A percentile compares a stretch with the other conserved stretches of the same genome.
These are phyloP conservation scores for Protomyctophum bolini DNA, from an alignment of 2,113 vertebrate genomes.

Conservation along the genomic window DNA sequence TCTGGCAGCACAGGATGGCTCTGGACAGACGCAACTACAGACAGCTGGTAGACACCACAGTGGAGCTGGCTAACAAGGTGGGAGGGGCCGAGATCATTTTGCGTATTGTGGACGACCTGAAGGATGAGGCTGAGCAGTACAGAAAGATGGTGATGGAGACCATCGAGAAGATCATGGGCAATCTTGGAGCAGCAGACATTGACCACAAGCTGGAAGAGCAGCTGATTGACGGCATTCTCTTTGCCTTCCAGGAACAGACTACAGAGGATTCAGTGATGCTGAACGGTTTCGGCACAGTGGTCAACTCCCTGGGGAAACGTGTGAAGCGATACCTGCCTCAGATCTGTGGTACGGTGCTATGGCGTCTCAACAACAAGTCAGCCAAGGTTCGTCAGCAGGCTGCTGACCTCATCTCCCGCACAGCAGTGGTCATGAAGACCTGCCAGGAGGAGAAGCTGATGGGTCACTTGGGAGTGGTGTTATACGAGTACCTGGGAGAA, in stretches of 20 bases:
- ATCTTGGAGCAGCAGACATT: constrained; percentile 95
- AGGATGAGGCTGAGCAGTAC: constrained; percentile 98
- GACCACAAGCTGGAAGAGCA: constrained; percentile 99
- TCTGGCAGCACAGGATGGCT: constrained; percentile 99
- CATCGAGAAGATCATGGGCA: constrained; percentile 99
- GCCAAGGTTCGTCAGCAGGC: constrained; percentile 98
- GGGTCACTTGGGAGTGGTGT: constrained; percentile 97
- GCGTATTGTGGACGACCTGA: constrained; percentile 96
- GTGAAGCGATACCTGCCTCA: constrained; percentile 98
- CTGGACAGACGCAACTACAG: constrained; percentile 97
- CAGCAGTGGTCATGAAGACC: constrained; percentile 98
- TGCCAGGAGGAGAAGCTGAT: constrained; percentile 99
- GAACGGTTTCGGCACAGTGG: constrained; percentile 97
- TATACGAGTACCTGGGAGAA: constrained; percentile 98
- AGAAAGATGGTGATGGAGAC: constrained; percentile 99
- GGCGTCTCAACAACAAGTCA: constrained; percentile 98
- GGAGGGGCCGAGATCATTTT: constrained; percentile 98
- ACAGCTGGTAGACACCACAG: constrained; percentile 99
- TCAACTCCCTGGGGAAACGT: constrained; percentile 96
- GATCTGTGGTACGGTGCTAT: constrained; percentile 97
- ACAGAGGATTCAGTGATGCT: constrained; percentile 99
- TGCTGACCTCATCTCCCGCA: constrained; percentile 97
- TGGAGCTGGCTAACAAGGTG: constrained; percentile 98
- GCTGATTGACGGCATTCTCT: constrained; percentile 96
- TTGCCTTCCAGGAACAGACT: constrained; percentile 98